Evolutionary conservation across 1,140 invertebrate genomes (phyloP), one percentile per base, ranked within the genome.

Genomic region (Aphelinus atriplicis): DNA sequence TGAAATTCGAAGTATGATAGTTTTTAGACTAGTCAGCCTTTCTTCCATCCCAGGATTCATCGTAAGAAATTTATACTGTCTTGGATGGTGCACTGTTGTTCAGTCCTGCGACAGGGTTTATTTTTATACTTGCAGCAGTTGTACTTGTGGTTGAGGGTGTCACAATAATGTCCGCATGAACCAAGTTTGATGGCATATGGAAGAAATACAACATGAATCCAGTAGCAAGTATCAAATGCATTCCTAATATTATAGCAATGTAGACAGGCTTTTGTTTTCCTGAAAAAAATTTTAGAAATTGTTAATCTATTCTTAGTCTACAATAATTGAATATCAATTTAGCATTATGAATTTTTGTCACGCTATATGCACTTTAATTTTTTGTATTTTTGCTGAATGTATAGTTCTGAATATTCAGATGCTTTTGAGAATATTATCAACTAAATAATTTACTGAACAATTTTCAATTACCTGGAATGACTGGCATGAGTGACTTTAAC

Each of bases 171-270:
- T 26, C 26, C 26, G 26, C 26, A 7, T n/a, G 58, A 56, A 3
- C 2, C 58, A 10, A 55, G 80, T 3, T 26, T 26, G 76, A 70
- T 55, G 89, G 86, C 3, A 83, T 84, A 76, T 92, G 89, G 78
- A 93, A 94, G 80, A 93, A 93, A 74, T 90, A 94, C 46, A 96
- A 86, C 92, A 96, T 94, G 84, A 97, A 97, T 47, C 95, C 95
- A 73, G 92, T 90, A 48, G 95, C 95, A 7, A 98, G 84, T 3
- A 96, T 82, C 55, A 95, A 90, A 84, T 98, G 96, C 76, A 95
- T 91, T 26, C 90, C 87, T 48, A 96, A 81, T 56, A 96, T 92
- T 47, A 91, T 89, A 46, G 91, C 89, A 46, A 91, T 89, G 26
- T 95, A 88, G 42, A 94, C 89, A 10, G 93, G 80, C 77, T 88